phyloP scores from a whole-genome alignment of 2,888 invertebrate species.

The Troglohyphantes excavatus region DNA sequence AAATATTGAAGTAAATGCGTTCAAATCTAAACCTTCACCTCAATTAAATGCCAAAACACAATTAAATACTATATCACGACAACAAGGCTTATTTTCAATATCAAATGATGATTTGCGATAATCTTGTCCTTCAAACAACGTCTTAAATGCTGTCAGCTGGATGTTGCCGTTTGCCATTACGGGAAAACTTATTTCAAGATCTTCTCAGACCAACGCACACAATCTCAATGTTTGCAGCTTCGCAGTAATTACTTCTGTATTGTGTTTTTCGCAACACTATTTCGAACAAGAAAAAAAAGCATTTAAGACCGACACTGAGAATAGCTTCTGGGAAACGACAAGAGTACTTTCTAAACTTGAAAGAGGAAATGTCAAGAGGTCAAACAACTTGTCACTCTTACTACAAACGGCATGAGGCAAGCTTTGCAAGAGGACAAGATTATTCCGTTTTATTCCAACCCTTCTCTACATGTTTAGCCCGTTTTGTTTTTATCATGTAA shows the following conservation, averaged over 20 bases:
- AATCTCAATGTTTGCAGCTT: neutral
- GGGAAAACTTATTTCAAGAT: constrained; percentile 1
- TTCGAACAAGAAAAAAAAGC: neutral
- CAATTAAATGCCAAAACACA: too few species aligned
- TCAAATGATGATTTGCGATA: too few species aligned
- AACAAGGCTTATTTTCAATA: too few species aligned
- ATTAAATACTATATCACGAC: too few species aligned
- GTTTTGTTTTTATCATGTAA: constrained; percentile 14
- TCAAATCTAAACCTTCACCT: too few species aligned
- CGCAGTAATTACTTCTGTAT: neutral
- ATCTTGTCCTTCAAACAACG: neutral
- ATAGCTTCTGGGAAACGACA: neutral
- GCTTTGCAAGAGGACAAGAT: neutral
- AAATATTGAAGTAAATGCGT: too few species aligned
- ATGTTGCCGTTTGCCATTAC: too few species aligned
- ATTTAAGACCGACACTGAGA: neutral
- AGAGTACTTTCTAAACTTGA: neutral
- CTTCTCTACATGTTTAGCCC: neutral
- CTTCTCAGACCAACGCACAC: neutral
- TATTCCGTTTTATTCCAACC: neutral
- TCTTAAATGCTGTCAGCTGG: too few species aligned
- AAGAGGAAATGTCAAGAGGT: constrained; percentile 22
- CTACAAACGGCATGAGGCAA: neutral
- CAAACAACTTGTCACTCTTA: neutral
- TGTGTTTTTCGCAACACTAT: neutral